Evolutionary conservation across 2,113 vertebrate genomes (phyloP).

Genomic region (Stercorarius parasiticus): DNA sequence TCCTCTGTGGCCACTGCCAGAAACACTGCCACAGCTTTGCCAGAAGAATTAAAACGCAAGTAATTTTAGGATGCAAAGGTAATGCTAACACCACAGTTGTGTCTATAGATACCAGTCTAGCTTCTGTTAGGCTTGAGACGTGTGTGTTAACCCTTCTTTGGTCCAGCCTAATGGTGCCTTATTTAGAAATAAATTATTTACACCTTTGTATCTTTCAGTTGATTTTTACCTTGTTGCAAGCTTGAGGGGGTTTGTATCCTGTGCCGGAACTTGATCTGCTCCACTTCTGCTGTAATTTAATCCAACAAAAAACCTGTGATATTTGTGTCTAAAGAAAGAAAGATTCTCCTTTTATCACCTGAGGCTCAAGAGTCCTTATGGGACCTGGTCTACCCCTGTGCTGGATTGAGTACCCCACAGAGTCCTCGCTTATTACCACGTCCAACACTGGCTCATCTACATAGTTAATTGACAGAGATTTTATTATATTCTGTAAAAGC

Average conservation of each 20-base stretch:
- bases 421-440: not conserved
- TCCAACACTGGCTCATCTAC: not conserved
- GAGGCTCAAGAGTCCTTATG: not conserved
- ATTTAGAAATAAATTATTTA: not conserved
- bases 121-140: not conserved
- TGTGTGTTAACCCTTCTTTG: not conserved
- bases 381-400: not conserved
- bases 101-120: not conserved
- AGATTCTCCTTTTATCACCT: not conserved
- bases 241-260: not conserved
- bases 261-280: not conserved
- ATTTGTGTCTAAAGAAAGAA: not conserved
- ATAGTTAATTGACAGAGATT: not conserved
- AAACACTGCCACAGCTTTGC: not conserved
- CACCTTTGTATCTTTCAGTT: not conserved
- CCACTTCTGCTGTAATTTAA: not conserved
- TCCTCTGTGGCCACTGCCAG: not conserved
- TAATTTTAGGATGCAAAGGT: not conserved
- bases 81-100: not conserved
- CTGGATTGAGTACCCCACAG: not conserved
- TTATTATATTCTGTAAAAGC: not conserved
- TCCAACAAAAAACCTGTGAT: not conserved
- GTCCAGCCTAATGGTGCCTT: not conserved
- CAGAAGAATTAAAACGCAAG: not conserved
- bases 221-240: not conserved